phyloP scores from a whole-genome alignment of 2,888 invertebrate genomes.

The Melangyna quadrimaculata region DNA sequence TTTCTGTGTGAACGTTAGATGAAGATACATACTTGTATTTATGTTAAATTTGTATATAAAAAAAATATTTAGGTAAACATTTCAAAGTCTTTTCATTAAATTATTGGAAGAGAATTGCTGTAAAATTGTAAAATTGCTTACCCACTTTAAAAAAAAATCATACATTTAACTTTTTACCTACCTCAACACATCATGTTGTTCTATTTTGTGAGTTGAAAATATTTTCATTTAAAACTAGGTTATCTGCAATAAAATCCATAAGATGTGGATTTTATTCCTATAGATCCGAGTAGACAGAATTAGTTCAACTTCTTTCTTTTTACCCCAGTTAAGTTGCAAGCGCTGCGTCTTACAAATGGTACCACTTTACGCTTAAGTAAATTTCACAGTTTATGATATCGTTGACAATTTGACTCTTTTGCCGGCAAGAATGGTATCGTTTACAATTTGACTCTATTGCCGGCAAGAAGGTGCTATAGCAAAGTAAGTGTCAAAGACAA shows the following conservation, averaged over 20 bases:
- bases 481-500: background rate
- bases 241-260: background rate
- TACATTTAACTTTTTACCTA: no score
- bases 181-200: background rate
- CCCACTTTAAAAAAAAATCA: no score
- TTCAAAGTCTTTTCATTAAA: background rate
- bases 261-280: slow-evolving; percentile 28
- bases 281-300: background rate
- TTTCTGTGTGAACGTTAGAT: background rate
- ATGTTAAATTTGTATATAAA: background rate
- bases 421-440: slow-evolving; percentile 12
- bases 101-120: no score
- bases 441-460: slow-evolving; percentile 4
- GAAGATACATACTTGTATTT: background rate
- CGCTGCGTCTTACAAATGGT: background rate
- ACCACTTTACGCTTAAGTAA: slow-evolving; percentile 34
- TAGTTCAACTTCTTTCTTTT: slow-evolving; percentile 7
- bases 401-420: slow-evolving; percentile 7
- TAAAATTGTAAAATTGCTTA: no score
- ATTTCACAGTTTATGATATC: slow-evolving; percentile 41
- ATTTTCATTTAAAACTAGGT: background rate
- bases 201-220: background rate
- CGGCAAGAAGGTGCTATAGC: background rate
- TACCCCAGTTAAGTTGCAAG: background rate
- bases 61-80: background rate